Conservation (phyloP, 35 echinoderm and acorn worm genomes). For the Ophioderma brevispina region DNA sequence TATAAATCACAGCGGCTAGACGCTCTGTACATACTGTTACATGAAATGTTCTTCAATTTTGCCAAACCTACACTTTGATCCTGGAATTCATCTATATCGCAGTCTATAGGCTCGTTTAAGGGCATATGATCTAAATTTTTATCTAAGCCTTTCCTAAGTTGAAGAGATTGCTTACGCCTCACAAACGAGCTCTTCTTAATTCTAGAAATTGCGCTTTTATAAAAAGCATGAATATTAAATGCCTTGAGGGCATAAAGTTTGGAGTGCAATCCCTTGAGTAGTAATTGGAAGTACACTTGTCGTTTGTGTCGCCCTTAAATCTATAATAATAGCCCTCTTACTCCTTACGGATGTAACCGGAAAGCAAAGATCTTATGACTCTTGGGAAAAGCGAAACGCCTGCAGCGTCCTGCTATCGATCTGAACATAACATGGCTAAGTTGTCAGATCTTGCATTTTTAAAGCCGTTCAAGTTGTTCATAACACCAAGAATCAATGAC, state of each 20-base stretch:
- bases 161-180: not conserved
- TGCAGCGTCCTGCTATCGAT: not conserved
- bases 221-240: not conserved
- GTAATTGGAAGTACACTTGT: not conserved
- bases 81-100: not conserved
- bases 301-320: not conserved
- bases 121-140: not conserved
- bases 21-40: not conserved
- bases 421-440: not conserved
- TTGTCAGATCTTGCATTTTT: not conserved
- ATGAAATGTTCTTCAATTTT: not conserved
- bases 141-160: not conserved
- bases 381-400: not conserved
- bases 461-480: not conserved
- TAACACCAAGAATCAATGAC: not conserved
- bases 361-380: not conserved
- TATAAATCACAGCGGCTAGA: not conserved
- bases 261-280: not conserved
- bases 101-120: not conserved
- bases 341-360: not conserved
- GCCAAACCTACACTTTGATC: not conserved
- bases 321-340: slow-evolving; percentile 1
- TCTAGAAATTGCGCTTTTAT: not conserved
- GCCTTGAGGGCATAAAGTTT: not conserved
- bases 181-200: not conserved